A percentile compares a stretch with the other conserved stretches of the same genome.
phyloP scores from a whole-genome alignment of 2,797 vertebrate genomes.

The Lycodopsis pacificus region DNA sequence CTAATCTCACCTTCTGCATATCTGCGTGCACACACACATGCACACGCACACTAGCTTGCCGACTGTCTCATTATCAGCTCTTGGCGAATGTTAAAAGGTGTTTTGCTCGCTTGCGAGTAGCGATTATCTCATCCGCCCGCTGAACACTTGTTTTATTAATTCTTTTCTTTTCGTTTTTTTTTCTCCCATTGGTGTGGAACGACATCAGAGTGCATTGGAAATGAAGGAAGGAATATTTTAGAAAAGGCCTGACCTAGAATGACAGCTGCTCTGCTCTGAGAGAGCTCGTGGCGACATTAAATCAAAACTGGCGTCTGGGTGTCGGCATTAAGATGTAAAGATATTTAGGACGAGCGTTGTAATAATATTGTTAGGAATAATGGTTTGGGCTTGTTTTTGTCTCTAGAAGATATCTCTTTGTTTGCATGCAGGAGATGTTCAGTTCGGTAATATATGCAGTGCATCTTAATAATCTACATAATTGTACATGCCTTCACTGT shows the following conservation, averaged over 20 bases:
- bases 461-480: conserved; percentile 51
- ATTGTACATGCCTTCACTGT: conserved; percentile 46
- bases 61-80: conserved; percentile 71
- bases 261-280: conserved; percentile 57
- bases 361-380: conserved; percentile 1
- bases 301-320: conserved; percentile 47
- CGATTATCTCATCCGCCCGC: conserved; percentile 66
- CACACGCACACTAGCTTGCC: conserved; percentile 11
- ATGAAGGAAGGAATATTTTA: conserved; percentile 47
- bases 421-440: conserved; percentile 11
- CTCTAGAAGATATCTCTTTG: neutral
- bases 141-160: conserved; percentile 53
- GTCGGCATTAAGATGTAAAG: conserved; percentile 25
- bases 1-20: conserved; percentile 63
- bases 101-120: conserved; percentile 70
- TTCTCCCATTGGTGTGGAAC: conserved; percentile 20
- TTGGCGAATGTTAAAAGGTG: conserved; percentile 74
- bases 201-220: conserved; percentile 51
- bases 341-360: conserved; percentile 38
- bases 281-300: conserved; percentile 38
- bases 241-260: conserved; percentile 48
- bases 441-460: conserved; percentile 23
- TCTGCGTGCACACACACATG: conserved; percentile 19
- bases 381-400: conserved; percentile 1
- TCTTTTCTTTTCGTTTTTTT: neutral